These are phyloP conservation scores for Thymelicus acteon DNA, from an alignment of 2,888 invertebrate genomes.

Conservation along the genomic window DNA sequence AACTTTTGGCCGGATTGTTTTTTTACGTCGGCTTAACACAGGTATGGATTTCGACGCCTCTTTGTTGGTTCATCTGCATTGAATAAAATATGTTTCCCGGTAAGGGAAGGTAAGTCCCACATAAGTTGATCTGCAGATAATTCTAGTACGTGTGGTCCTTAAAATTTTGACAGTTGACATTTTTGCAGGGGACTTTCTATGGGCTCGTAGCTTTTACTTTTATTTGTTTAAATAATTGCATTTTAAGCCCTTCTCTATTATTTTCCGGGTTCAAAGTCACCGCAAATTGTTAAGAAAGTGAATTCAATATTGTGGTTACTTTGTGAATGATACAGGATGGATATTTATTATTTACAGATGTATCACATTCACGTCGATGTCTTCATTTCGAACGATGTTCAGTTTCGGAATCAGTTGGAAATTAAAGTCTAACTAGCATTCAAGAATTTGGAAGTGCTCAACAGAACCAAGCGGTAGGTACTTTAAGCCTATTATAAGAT, in stretches of 20 bases:
- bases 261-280: conserved; percentile 50
- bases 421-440: too few species aligned
- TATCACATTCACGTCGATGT: too few species aligned
- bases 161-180: conserved; percentile 69
- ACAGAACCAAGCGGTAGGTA: too few species aligned
- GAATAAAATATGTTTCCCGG: conserved; percentile 70
- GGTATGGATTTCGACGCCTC: conserved; percentile 83
- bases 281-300: conserved; percentile 51
- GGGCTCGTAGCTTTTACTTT: conserved; percentile 66
- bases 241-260: conserved; percentile 47
- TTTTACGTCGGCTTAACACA: conserved; percentile 65
- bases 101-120: conserved; percentile 72
- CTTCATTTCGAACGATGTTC: too few species aligned
- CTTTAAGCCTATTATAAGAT: too few species aligned
- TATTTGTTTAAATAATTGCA: conserved; percentile 50
- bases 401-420: too few species aligned
- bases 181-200: conserved; percentile 55
- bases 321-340: conserved; percentile 39
- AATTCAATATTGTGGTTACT: conserved; percentile 47
- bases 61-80: conserved; percentile 75
- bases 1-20: conserved; percentile 68
- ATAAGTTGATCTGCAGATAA: conserved; percentile 65
- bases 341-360: neutral
- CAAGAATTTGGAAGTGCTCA: too few species aligned
- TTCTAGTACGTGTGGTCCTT: conserved; percentile 71